phyloP scores from a whole-genome alignment of 2,113 vertebrate species.

The Xiphophorus couchianus region DNA sequence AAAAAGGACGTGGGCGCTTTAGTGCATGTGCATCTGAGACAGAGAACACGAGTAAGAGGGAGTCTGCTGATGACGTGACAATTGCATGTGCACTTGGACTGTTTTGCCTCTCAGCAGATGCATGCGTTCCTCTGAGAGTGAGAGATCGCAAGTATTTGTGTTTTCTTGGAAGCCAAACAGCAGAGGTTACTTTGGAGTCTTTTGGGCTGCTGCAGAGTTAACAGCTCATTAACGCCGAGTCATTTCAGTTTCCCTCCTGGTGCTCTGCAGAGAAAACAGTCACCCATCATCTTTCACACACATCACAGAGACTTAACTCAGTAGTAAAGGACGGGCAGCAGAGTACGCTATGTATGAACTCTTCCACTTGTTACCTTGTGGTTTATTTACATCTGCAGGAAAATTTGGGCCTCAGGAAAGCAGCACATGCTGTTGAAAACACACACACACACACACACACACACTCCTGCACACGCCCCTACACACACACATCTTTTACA shows the following conservation, averaged over 20 bases:
- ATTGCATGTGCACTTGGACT: slow-evolving; percentile 30
- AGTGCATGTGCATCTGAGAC: slow-evolving; percentile 14
- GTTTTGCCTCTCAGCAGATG: slow-evolving; percentile 20
- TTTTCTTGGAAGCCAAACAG: slow-evolving; percentile 51
- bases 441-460: too few species aligned
- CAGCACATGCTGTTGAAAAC: too few species aligned
- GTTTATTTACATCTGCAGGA: background rate
- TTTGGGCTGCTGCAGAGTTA: slow-evolving; percentile 65
- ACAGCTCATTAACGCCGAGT: slow-evolving; percentile 78
- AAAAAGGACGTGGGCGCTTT: slow-evolving; percentile 21
- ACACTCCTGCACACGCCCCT: too few species aligned
- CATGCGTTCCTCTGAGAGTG: slow-evolving; percentile 14
- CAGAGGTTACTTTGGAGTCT: slow-evolving; percentile 37
- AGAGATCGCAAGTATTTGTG: slow-evolving; percentile 42
- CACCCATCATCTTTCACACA: slow-evolving; percentile 54
- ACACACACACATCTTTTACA: too few species aligned
- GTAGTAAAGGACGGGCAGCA: slow-evolving; percentile 30
- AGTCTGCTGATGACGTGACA: slow-evolving; percentile 36
- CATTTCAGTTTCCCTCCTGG: slow-evolving; percentile 62
- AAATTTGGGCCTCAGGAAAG: too few species aligned
- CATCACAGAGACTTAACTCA: slow-evolving; percentile 50
- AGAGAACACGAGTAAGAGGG: slow-evolving; percentile 24
- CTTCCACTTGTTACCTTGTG: slow-evolving; percentile 47
- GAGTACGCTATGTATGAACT: slow-evolving; percentile 7
- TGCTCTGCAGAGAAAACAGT: slow-evolving; percentile 40